phyloP scores from a whole-genome alignment of 2,888 invertebrate genomes.

The Melipona beecheii region DNA sequence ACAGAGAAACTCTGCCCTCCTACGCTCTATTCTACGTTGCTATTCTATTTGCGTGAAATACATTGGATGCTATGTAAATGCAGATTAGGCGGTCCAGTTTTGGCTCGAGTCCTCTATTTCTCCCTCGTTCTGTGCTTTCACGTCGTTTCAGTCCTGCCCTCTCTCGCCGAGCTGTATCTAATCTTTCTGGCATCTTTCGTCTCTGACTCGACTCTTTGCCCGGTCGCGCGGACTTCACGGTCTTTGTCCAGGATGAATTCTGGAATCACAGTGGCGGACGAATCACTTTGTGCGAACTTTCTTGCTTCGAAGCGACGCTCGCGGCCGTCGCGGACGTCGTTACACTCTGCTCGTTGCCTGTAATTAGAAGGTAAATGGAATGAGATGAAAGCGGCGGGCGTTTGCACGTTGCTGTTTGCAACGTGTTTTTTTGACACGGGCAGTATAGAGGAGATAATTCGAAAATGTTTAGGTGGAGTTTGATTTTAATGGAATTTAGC shows the following conservation, averaged over 20 bases:
- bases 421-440: too few species aligned
- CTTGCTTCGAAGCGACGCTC: background rate
- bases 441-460: too few species aligned
- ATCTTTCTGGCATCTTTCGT: conserved; percentile 67
- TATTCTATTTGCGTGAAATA: conserved; percentile 72
- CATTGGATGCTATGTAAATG: conserved; percentile 73
- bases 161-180: conserved; percentile 61
- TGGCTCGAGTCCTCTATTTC: background rate
- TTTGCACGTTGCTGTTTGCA: background rate
- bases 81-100: conserved; percentile 71
- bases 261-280: background rate
- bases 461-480: too few species aligned
- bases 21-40: conserved; percentile 54
- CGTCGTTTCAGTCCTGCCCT: conserved; percentile 22
- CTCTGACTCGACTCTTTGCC: conserved; percentile 20
- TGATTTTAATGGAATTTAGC: too few species aligned
- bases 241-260: conserved; percentile 7
- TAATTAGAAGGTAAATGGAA: background rate
- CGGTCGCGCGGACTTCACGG: background rate
- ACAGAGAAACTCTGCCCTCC: conserved; percentile 40
- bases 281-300: conserved; percentile 15
- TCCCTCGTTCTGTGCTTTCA: background rate
- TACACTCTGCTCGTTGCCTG: background rate
- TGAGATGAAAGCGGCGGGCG: background rate
- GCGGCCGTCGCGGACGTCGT: background rate